These are phyloP conservation scores for Prosopocoilus inquinatus DNA, from an alignment of 2,888 invertebrate genomes.

Conservation along the genomic window DNA sequence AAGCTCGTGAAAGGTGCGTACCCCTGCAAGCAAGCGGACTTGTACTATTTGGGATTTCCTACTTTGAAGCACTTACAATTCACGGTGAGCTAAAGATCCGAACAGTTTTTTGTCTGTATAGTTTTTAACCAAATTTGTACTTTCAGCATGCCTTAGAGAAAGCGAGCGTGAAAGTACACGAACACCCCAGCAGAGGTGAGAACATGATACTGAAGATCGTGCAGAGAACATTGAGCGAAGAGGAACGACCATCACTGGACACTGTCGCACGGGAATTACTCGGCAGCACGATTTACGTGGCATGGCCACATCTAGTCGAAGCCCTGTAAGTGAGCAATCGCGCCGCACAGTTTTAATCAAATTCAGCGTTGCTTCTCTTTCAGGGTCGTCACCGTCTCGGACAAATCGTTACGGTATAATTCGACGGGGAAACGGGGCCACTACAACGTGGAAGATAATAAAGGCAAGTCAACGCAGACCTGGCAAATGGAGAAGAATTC, in stretches of 20 bases:
- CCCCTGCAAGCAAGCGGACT: conserved; percentile 64
- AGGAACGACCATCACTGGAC: conserved; percentile 44
- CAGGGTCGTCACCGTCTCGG: conserved; percentile 64
- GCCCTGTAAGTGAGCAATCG: conserved; percentile 60
- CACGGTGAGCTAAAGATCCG: conserved; percentile 58
- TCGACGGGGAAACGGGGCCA: conserved; percentile 47
- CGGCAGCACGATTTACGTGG: conserved; percentile 74
- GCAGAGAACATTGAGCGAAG: conserved; percentile 39
- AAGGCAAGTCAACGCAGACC: conserved; percentile 51
- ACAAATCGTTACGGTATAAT: conserved; percentile 53
- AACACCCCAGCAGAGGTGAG: conserved; percentile 75
- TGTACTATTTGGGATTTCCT: conserved; percentile 89
- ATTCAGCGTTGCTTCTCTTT: conserved; percentile 21
- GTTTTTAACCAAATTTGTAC: conserved; percentile 11
- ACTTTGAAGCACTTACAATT: conserved; percentile 84
- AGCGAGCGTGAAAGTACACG: conserved; percentile 83
- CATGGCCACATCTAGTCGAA: conserved; percentile 92
- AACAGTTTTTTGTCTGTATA: no score
- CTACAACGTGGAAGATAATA: conserved; percentile 51
- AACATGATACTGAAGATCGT: conserved; percentile 77
- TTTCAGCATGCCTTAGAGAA: conserved; percentile 55
- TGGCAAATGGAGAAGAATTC: conserved; percentile 56
- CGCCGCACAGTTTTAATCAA: neutral
- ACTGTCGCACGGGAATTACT: conserved; percentile 62
- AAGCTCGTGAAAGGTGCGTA: conserved; percentile 69